These are phyloP conservation scores for Lepidurus apus DNA, from an alignment of 1,140 invertebrate species.

Conservation along the genomic window DNA sequence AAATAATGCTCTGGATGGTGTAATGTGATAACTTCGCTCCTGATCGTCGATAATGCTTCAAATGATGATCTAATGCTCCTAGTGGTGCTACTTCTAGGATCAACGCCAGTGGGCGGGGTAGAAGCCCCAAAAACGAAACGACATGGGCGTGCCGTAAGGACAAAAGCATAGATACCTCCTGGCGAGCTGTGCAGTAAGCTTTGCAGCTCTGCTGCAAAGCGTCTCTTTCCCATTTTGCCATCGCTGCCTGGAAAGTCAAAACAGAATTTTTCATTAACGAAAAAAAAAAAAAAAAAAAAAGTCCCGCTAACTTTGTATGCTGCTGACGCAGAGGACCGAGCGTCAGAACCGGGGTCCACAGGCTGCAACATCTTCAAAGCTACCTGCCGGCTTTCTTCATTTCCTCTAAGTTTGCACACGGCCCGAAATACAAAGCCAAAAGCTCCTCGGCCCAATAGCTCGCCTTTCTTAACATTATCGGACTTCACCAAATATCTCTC, in stretches of 20 bases:
- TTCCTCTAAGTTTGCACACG: constrained; percentile 58
- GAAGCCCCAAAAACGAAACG: constrained; percentile 83
- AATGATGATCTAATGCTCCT: constrained; percentile 75
- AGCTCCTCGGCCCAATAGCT: constrained; percentile 80
- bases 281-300: not conserved
- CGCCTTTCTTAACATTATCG: constrained; percentile 61
- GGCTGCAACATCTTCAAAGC: constrained; percentile 95
- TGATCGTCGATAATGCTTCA: constrained; percentile 74
- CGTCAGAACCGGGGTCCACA: constrained; percentile 74
- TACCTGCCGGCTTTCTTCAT: constrained; percentile 60
- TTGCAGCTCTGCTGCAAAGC: constrained; percentile 74
- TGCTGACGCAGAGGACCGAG: constrained; percentile 62
- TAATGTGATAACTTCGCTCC: constrained; percentile 73
- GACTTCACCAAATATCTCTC: constrained; percentile 69
- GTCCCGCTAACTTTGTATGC: constrained; percentile 64
- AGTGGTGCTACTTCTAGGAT: constrained; percentile 85
- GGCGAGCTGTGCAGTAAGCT: constrained; percentile 89
- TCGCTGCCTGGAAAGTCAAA: constrained; percentile 56
- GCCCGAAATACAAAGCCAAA: constrained; percentile 95
- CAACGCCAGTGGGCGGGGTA: constrained; percentile 79
- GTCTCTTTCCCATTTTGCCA: constrained; percentile 85
- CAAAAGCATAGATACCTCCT: constrained; percentile 85
- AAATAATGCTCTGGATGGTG: constrained; percentile 74
- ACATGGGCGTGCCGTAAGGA: constrained; percentile 84
- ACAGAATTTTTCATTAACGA: constrained; percentile 35